A percentile compares a stretch with the other conserved stretches of the same genome.
These are phyloP conservation scores for Linurgus olivaceus DNA, from an alignment of 2,797 vertebrate species.

Conservation along the genomic window DNA sequence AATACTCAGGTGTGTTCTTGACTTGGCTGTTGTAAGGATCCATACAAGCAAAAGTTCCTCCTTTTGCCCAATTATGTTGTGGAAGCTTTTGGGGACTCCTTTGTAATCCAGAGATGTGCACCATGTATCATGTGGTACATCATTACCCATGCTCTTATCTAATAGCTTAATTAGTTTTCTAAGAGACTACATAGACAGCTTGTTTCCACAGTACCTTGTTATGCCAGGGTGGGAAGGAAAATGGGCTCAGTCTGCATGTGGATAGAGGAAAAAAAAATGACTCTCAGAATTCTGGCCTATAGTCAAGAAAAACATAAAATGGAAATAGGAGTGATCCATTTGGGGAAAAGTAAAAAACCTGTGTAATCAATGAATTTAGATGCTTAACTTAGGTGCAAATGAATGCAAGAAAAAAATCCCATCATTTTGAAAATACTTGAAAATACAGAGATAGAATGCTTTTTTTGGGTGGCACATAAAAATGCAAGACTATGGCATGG, in stretches of 20 bases:
- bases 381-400: neutral
- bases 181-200: neutral
- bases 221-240: neutral
- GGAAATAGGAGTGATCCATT: neutral
- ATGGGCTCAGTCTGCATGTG: neutral
- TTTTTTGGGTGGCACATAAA: neutral
- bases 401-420: neutral
- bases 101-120: neutral
- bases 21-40: neutral
- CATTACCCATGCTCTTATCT: neutral
- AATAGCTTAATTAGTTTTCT: neutral
- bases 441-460: neutral
- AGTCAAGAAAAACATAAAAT: neutral
- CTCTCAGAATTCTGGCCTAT: neutral
- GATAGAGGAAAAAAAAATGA: neutral
- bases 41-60: neutral
- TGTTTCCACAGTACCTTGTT: neutral
- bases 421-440: neutral
- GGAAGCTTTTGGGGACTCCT: neutral
- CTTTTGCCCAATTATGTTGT: neutral
- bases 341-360: neutral
- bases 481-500: neutral
- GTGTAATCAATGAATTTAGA: neutral
- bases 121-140: neutral
- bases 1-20: neutral